Percentiles rank a stretch among this genome's conserved stretches.
phyloP scores from a whole-genome alignment of 2,888 invertebrate species.

The Caenorhabditis zanzibari region DNA sequence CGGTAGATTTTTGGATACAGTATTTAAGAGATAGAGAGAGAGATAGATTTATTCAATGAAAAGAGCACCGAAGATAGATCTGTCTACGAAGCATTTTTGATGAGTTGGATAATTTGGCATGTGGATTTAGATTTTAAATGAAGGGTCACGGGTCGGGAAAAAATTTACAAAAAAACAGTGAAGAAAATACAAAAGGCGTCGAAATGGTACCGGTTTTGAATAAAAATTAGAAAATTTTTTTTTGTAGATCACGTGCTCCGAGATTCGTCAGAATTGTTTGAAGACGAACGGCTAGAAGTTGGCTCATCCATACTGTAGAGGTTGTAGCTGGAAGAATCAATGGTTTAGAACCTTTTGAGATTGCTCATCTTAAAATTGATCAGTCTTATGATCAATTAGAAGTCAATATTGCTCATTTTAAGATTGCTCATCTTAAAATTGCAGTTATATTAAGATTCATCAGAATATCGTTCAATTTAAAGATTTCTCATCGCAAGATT shows the following conservation, averaged over 20 bases:
- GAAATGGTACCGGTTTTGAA: background rate
- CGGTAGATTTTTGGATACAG: background rate
- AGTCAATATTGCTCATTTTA: too few relatives aligned
- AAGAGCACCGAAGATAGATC: background rate
- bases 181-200: background rate
- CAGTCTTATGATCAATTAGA: too few relatives aligned
- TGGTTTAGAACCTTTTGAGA: too few relatives aligned
- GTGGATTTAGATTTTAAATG: too few relatives aligned
- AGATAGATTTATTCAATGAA: background rate
- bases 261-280: slow-evolving; percentile 70
- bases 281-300: slow-evolving; percentile 65
- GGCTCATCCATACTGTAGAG: slow-evolving; percentile 73
- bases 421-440: too few relatives aligned
- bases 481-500: too few relatives aligned
- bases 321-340: slow-evolving; percentile 65
- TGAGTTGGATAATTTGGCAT: background rate
- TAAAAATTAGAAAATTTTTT: background rate
- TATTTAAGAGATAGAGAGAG: background rate
- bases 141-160: background rate
- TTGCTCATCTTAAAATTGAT: too few relatives aligned
- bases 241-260: slow-evolving; percentile 41
- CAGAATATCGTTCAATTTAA: too few relatives aligned
- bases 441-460: too few relatives aligned
- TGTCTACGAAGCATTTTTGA: background rate
- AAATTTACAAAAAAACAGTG: background rate